Percentiles rank a stretch among this genome's conserved stretches.
Evolutionary conservation across 2,888 invertebrate species (phyloP).

Genomic region (Ectemnius lituratus): DNA sequence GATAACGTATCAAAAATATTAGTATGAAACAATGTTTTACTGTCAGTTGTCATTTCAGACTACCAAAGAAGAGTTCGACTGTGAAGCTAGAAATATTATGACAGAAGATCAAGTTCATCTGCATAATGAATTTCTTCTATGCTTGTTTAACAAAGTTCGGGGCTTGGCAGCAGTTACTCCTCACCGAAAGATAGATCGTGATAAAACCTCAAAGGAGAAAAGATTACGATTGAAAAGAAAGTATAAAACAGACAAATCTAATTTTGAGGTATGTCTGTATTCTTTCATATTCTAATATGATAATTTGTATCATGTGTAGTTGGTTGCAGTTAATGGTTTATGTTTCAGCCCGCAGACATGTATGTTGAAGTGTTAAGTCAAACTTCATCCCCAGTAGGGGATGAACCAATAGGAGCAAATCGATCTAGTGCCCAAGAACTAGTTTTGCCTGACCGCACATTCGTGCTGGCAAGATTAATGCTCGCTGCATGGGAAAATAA

Average conservation of each 20-base stretch:
- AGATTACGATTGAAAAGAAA: slow-evolving; percentile 76
- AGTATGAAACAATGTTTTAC: not conserved
- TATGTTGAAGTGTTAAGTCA: slow-evolving; percentile 74
- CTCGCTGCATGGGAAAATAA: slow-evolving; percentile 94
- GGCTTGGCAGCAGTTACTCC: slow-evolving; percentile 76
- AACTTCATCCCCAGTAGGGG: slow-evolving; percentile 74
- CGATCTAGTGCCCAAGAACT: slow-evolving; percentile 86
- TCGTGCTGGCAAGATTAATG: slow-evolving; percentile 90
- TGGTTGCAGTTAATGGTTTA: slow-evolving; percentile 1
- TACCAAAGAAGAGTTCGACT: slow-evolving; percentile 91
- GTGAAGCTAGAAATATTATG: slow-evolving; percentile 86
- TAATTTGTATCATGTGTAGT: not conserved
- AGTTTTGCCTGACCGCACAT: slow-evolving; percentile 90
- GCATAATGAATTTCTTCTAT: slow-evolving; percentile 91
- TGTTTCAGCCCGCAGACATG: slow-evolving; percentile 74
- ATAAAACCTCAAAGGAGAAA: slow-evolving; percentile 73
- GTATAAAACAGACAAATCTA: slow-evolving; percentile 76
- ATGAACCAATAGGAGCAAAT: slow-evolving; percentile 78
- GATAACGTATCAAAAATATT: not conserved
- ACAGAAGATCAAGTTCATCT: slow-evolving; percentile 86
- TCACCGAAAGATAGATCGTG: slow-evolving; percentile 78
- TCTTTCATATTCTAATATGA: not conserved
- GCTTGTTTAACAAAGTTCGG: slow-evolving; percentile 87
- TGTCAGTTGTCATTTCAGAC: slow-evolving; percentile 79
- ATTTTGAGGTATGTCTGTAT: slow-evolving; percentile 76